phyloP scores from a whole-genome alignment of 2,888 invertebrate genomes.

The Anorthoa munda region DNA sequence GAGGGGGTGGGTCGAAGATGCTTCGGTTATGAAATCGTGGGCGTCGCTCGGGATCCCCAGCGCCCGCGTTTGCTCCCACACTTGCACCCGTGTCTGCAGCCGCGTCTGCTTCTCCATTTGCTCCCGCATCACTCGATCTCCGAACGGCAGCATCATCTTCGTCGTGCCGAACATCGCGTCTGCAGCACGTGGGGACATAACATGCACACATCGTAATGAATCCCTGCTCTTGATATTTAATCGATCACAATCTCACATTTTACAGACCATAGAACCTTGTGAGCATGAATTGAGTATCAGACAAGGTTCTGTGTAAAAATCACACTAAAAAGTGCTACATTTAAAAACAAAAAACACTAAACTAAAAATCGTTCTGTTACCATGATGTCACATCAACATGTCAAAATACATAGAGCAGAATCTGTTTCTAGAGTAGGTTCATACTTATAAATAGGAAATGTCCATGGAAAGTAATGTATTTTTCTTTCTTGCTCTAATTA shows the following conservation, averaged over 20 bases:
- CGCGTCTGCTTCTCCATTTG: no score
- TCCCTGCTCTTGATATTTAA: not conserved
- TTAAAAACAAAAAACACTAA: not conserved
- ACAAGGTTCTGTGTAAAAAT: not conserved
- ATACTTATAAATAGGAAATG: not conserved
- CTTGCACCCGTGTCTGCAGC: no score
- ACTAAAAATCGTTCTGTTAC: not conserved
- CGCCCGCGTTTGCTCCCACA: not conserved
- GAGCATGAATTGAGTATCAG: not conserved
- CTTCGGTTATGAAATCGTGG: constrained; percentile 23
- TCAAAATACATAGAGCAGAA: not conserved
- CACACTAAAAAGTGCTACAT: not conserved
- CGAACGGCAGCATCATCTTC: not conserved
- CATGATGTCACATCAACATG: not conserved
- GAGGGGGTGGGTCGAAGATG: constrained; percentile 50
- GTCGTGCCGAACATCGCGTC: constrained; percentile 19
- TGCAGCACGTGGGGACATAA: constrained; percentile 25
- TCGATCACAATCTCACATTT: not conserved
- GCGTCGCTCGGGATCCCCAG: not conserved
- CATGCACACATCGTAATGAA: constrained; percentile 48
- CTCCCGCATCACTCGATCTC: not conserved
- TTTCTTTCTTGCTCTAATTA: not conserved
- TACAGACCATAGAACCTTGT: not conserved
- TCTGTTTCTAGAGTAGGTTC: not conserved
- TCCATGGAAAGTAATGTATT: not conserved